These are phyloP conservation scores for Thaleichthys pacificus DNA, from an alignment of 2,797 vertebrate species.

Conservation along the genomic window DNA sequence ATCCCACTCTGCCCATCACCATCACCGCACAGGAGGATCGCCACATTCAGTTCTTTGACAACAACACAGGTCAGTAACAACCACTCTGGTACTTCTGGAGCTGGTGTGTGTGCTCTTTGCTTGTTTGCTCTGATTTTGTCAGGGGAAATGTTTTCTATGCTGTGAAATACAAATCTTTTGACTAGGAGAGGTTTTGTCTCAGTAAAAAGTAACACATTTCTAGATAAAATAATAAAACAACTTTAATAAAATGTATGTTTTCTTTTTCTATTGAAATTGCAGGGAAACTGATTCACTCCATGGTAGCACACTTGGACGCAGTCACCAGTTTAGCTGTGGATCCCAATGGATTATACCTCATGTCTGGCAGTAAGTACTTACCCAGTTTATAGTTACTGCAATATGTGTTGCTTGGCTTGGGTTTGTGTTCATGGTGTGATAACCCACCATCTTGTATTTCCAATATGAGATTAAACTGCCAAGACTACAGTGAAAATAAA, in stretches of 20 bases:
- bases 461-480: no score
- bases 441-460: no score
- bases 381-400: conserved; percentile 41
- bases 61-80: conserved; percentile 86
- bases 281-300: conserved; percentile 87
- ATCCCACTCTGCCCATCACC: conserved; percentile 95
- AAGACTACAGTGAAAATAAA: no score
- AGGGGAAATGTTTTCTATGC: neutral
- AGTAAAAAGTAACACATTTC: neutral
- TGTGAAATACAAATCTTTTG: no score
- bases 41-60: conserved; percentile 98
- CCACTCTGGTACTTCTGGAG: neutral
- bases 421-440: neutral
- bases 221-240: no score
- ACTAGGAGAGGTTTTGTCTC: no score
- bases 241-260: no score
- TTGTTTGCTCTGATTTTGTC: neutral
- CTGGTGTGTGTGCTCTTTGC: neutral
- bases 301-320: conserved; percentile 97
- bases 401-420: neutral
- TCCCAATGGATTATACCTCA: conserved; percentile 96
- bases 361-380: conserved; percentile 96
- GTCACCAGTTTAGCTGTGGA: conserved; percentile 97
- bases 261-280: neutral
- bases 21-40: conserved; percentile 96